Evolutionary conservation across 2,113 vertebrate species (phyloP), one percentile per base, ranked within the genome.

Genomic region (Myotis davidii): DNA sequence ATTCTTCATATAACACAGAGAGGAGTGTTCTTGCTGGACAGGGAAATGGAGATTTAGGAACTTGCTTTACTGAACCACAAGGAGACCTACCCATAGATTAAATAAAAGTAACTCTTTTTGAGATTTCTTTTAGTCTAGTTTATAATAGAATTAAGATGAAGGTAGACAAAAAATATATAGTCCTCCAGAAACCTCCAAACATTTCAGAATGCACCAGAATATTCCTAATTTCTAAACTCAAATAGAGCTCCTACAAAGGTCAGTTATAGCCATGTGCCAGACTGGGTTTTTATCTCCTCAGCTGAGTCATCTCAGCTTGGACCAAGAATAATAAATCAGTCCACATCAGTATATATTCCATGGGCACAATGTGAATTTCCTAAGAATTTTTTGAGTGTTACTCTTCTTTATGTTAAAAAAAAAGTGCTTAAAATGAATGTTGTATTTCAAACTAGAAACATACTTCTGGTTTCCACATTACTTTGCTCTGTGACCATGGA

Each of bases 91-190:
- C 52, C 85, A 88, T 86, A 91, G 94, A 88, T 95, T 86, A 92
- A 93, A 74, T 88, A 27, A 74, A 85, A 88, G 83, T 85, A 88
- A 29, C 78, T 50, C 61, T 42, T 85, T 69, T 56, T 73, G 61
- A 88, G 67, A 37, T 45, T 94, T 85, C 45, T 42, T 77, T 90
- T 56, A 92, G 69, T 90, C 39, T 85, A 67, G 25, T 69, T 87
- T 77, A 85, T 88, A 73, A 69, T 73, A 16, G 95, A 92, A 88
- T 95, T 64, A 88, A 96, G 23, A 90, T 11, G 8, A 88, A 88
- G 77, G 16, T 2, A 94, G 65, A 69, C 1, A 72, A 74, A 78
- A 83, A 95, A 64, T 29, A 13, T 21, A 17, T 9, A 56, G 45
- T 73, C 70, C 74, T 85, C 34, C 25, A 81, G 83, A 86, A 85